A percentile compares a stretch with the other conserved stretches of the same genome.
Conservation (phyloP, 2,888 invertebrate species). For the Nomada goodeniana region DNA sequence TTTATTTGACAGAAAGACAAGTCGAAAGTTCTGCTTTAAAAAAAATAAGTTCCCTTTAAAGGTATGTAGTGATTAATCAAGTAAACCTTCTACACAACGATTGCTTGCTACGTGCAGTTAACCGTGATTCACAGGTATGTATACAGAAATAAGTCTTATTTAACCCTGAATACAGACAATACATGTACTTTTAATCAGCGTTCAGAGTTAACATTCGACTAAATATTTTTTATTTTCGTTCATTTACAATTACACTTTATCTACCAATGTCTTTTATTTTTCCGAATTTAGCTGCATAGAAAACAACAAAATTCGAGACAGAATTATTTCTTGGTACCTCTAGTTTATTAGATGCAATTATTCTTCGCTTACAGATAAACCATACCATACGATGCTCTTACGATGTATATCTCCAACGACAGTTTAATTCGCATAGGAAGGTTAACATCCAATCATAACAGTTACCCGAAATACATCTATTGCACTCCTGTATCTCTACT, state of each 20-base stretch:
- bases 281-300: constrained; percentile 55
- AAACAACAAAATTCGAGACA: constrained; percentile 60
- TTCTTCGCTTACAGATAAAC: constrained; percentile 61
- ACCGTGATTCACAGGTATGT: constrained; percentile 42
- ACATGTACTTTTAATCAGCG: constrained; percentile 27
- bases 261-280: constrained; percentile 58
- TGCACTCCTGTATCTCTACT: constrained; percentile 67
- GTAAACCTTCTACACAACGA: constrained; percentile 54
- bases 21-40: constrained; percentile 43
- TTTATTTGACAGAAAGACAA: constrained; percentile 50
- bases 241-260: constrained; percentile 51
- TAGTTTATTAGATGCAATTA: constrained; percentile 58
- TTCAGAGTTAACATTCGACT: constrained; percentile 50
- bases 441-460: constrained; percentile 64
- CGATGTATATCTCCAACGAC: constrained; percentile 57
- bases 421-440: constrained; percentile 68
- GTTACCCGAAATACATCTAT: constrained; percentile 74
- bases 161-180: constrained; percentile 49
- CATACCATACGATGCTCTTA: constrained; percentile 52
- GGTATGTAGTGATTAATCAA: constrained; percentile 57
- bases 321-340: constrained; percentile 53
- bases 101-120: constrained; percentile 45
- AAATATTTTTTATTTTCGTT: constrained; percentile 40
- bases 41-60: constrained; percentile 64
- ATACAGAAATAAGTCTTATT: constrained; percentile 39